Conservation (phyloP, 2,113 vertebrate genomes). For the Neolamprologus devosi region DNA sequence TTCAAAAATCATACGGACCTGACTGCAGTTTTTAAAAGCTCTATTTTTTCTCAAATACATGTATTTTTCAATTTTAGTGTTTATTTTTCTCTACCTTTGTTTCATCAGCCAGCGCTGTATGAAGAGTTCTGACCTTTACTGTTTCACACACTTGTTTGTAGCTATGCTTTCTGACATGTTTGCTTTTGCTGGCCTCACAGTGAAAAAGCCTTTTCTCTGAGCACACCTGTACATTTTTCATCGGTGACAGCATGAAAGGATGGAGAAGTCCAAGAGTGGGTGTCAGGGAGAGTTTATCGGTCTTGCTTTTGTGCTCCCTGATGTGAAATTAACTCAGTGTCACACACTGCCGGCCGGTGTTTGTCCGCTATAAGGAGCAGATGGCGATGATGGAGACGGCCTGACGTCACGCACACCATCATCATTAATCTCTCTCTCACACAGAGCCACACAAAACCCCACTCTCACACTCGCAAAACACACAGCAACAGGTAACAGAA, state of each 20-base stretch:
- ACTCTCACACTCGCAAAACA: not conserved
- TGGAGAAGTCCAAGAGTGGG: not conserved
- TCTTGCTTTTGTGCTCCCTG: constrained; percentile 14
- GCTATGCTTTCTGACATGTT: not conserved
- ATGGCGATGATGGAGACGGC: constrained; percentile 41
- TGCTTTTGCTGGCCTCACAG: not conserved
- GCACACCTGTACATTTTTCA: not conserved
- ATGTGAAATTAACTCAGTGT: constrained; percentile 40
- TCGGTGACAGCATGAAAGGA: not conserved
- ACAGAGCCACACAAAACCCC: not conserved
- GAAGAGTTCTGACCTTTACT: not conserved
- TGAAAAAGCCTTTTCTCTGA: not conserved
- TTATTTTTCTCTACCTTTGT: not conserved
- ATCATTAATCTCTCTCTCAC: constrained; percentile 49
- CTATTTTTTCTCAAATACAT: not conserved
- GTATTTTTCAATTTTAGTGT: not conserved
- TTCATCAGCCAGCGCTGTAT: not conserved
- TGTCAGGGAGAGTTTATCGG: not conserved
- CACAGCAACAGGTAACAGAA: not conserved
- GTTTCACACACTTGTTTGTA: not conserved
- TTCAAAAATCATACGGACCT: not conserved
- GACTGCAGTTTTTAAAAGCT: not conserved
- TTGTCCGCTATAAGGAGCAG: constrained; percentile 55
- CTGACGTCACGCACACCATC: constrained; percentile 56
- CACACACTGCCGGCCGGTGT: constrained; percentile 34